Evolutionary conservation across 2,797 vertebrate genomes (phyloP).

Genomic region (Sparidentex hasta): DNA sequence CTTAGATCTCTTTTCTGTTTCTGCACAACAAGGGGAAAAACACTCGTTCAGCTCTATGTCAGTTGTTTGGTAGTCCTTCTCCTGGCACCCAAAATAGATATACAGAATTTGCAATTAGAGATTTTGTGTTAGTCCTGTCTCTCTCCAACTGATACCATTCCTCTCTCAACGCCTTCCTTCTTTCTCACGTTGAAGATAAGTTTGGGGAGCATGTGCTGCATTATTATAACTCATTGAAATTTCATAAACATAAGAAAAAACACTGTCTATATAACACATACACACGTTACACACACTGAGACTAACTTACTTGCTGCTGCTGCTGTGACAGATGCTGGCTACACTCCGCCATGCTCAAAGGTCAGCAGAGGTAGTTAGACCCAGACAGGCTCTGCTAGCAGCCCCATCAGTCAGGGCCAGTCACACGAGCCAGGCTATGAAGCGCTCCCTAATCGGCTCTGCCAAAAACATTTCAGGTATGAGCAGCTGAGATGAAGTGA

Average conservation of each 20-base stretch:
- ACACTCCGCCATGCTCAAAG: constrained; percentile 38
- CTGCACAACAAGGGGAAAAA: neutral
- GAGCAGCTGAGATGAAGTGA: constrained; percentile 33
- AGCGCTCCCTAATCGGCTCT: constrained; percentile 14
- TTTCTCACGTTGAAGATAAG: neutral
- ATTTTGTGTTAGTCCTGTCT: neutral
- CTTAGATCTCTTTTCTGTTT: neutral
- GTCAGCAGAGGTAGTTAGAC: constrained; percentile 47
- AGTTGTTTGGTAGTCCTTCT: neutral
- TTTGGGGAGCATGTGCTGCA: too few relatives aligned
- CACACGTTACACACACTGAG: neutral
- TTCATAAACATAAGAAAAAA: neutral
- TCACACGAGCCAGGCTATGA: constrained; percentile 9
- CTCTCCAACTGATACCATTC: neutral
- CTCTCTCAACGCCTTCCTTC: neutral
- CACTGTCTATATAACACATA: neutral
- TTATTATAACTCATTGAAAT: too few relatives aligned
- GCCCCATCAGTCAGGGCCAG: constrained; percentile 26
- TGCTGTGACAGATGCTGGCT: constrained; percentile 38
- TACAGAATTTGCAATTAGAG: constrained; percentile 2
- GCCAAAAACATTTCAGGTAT: constrained; percentile 39
- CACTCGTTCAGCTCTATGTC: neutral
- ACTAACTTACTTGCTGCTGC: neutral
- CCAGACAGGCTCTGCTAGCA: constrained; percentile 25
- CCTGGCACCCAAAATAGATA: constrained; percentile 12